phyloP scores from a whole-genome alignment of 2,888 invertebrate species.

The Hololepta plana region DNA sequence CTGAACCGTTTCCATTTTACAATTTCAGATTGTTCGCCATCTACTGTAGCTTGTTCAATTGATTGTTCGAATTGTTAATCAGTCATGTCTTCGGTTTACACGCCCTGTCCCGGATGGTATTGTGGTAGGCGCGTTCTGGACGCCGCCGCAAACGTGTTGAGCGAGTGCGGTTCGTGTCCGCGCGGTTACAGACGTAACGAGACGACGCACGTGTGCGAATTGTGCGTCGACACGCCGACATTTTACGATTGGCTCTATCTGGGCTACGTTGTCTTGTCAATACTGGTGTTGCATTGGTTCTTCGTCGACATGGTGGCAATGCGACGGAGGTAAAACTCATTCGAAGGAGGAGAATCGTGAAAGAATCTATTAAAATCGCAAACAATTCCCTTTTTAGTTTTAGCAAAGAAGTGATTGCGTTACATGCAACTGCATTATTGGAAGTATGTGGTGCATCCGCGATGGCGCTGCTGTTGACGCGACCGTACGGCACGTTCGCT shows the following conservation, averaged over 20 bases:
- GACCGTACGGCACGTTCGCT: slow-evolving; percentile 61
- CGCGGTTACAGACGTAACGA: slow-evolving; percentile 60
- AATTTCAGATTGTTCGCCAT: no score
- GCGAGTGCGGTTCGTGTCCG: slow-evolving; percentile 74
- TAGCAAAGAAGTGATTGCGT: slow-evolving; percentile 51
- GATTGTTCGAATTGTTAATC: no score
- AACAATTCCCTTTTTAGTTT: slow-evolving; percentile 30
- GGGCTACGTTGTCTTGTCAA: slow-evolving; percentile 81
- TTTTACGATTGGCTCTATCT: slow-evolving; percentile 89
- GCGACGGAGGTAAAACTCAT: slow-evolving; percentile 52
- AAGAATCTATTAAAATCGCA: slow-evolving; percentile 2
- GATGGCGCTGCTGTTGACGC: slow-evolving; percentile 58
- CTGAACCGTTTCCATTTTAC: no score
- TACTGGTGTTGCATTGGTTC: slow-evolving; percentile 79
- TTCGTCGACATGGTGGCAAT: slow-evolving; percentile 74
- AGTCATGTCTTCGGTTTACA: no score
- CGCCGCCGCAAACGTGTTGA: slow-evolving; percentile 53
- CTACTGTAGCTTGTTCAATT: no score
- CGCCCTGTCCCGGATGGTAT: slow-evolving; percentile 65
- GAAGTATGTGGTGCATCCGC: slow-evolving; percentile 65
- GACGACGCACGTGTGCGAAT: slow-evolving; percentile 59
- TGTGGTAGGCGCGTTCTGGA: slow-evolving; percentile 54
- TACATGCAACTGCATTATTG: slow-evolving; percentile 66
- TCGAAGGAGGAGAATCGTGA: no score
- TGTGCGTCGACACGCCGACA: slow-evolving; percentile 55